phyloP scores from a whole-genome alignment of 2,888 invertebrate species.

The Lithophane leautieri region DNA sequence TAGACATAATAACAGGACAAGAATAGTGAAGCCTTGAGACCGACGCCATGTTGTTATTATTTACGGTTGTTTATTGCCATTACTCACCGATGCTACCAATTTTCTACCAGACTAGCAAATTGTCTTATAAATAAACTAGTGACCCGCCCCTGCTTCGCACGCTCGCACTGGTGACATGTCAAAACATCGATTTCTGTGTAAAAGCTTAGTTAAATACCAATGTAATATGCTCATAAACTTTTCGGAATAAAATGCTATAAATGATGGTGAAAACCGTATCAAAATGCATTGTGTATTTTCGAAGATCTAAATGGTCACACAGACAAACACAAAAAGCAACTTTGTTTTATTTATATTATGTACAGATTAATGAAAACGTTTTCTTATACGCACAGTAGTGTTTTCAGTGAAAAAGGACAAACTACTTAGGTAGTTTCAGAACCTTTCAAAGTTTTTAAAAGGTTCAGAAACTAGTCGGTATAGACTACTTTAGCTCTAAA shows the following conservation, averaged over 20 bases:
- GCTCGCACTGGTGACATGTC: not conserved
- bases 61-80: constrained; percentile 15
- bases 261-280: too few relatives aligned
- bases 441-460: constrained; percentile 34
- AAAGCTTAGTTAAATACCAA: not conserved
- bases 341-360: not conserved
- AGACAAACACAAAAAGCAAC: not conserved
- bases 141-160: too few relatives aligned
- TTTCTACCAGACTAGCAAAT: constrained; percentile 1
- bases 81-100: constrained; percentile 18
- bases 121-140: constrained; percentile 12
- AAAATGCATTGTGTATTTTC: not conserved
- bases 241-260: not conserved
- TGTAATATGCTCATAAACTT: too few relatives aligned
- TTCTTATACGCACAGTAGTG: not conserved
- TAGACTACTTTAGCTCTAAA: constrained; percentile 26
- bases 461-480: constrained; percentile 10
- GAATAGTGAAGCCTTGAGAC: not conserved
- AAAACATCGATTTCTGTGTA: not conserved
- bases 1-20: constrained; percentile 20
- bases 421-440: constrained; percentile 17
- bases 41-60: constrained; percentile 14
- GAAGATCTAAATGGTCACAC: not conserved
- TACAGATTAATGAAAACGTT: not conserved
- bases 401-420: not conserved